Evolutionary conservation across 2,888 invertebrate genomes (phyloP).

Genomic region (Drosophila phalerata): DNA sequence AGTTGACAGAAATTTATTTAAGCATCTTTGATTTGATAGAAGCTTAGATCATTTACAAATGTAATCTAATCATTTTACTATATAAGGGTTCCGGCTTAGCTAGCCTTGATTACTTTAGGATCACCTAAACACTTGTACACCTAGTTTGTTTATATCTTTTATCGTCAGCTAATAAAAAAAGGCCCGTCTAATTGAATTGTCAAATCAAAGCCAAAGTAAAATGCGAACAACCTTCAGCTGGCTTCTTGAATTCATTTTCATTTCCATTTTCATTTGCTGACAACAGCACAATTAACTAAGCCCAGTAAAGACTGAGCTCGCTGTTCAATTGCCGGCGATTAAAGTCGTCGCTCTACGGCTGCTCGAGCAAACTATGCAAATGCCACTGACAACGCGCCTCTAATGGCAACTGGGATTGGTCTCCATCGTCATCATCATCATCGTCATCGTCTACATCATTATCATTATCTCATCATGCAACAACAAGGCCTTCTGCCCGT

Average conservation of each 20-base stretch:
- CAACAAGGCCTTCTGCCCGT: conserved; percentile 50
- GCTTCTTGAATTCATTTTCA: conserved; percentile 31
- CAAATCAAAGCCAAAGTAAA: conserved; percentile 34
- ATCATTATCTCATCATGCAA: conserved; percentile 17
- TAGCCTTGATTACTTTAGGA: not conserved
- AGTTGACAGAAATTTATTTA: no score
- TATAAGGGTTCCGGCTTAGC: not conserved
- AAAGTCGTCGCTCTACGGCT: conserved; percentile 41
- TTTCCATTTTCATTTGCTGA: conserved; percentile 42
- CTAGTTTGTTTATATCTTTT: not conserved
- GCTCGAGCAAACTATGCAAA: conserved; percentile 52
- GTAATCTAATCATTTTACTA: not conserved
- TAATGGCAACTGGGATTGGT: conserved; percentile 66
- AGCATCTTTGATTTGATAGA: no score
- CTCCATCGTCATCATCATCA: conserved; percentile 10
- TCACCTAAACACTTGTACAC: not conserved
- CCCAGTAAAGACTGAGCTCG: conserved; percentile 36
- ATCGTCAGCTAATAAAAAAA: not conserved
- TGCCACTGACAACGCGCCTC: conserved; percentile 52
- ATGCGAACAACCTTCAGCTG: conserved; percentile 38
- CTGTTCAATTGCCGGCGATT: conserved; percentile 67
- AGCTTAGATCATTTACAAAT: no score
- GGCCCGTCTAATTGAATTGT: conserved; percentile 68
- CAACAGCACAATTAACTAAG: conserved; percentile 62
- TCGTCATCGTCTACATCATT: not conserved